These are phyloP conservation scores for Melinaea menophilus DNA, from an alignment of 2,888 invertebrate genomes.

Conservation along the genomic window DNA sequence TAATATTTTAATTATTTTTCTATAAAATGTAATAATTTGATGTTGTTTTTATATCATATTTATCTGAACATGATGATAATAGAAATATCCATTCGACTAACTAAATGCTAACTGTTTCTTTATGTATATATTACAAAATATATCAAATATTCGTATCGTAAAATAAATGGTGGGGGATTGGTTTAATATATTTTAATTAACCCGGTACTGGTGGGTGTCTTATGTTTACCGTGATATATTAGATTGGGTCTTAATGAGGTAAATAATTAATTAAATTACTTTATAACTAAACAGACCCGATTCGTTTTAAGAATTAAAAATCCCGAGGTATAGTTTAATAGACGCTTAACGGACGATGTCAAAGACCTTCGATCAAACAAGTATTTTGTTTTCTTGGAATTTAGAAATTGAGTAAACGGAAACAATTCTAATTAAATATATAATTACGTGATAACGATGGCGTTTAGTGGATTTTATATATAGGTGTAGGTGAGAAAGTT, in stretches of 20 bases:
- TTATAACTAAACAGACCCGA: conserved; percentile 31
- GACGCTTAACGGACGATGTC: conserved; percentile 19
- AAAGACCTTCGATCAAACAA: conserved; percentile 1
- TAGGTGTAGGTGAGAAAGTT: too few relatives aligned
- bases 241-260: conserved; percentile 37
- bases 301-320: conserved; percentile 12
- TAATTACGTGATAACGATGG: background rate
- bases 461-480: background rate
- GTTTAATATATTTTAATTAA: conserved; percentile 44
- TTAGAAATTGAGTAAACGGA: background rate
- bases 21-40: too few relatives aligned
- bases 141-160: too few relatives aligned
- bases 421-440: conserved; percentile 3
- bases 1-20: too few relatives aligned
- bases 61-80: too few relatives aligned
- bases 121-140: too few relatives aligned
- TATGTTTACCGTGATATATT: conserved; percentile 40
- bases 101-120: too few relatives aligned
- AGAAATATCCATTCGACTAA: too few relatives aligned
- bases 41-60: too few relatives aligned
- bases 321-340: conserved; percentile 19
- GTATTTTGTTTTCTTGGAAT: background rate
- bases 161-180: conserved; percentile 20
- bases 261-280: conserved; percentile 40
- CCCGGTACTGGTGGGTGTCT: conserved; percentile 36